Evolutionary conservation across 2,888 invertebrate genomes (phyloP).

Genomic region (Trypoxylon attenuatum): DNA sequence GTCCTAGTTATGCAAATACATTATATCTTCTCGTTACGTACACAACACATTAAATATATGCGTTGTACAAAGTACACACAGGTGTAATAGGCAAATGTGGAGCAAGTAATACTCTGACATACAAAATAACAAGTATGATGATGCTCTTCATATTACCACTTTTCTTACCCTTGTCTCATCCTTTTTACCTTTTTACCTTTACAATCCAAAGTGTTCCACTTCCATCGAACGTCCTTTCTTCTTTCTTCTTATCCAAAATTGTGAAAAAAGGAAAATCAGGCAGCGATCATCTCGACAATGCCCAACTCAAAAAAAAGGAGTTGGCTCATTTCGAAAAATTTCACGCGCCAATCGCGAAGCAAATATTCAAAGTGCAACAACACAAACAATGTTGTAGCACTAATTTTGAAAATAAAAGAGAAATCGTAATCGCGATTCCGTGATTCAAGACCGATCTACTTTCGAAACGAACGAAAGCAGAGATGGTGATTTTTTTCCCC

Average conservation of each 20-base stretch:
- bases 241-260: neutral
- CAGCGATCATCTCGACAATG: neutral
- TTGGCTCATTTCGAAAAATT: neutral
- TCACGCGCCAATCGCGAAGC: no score
- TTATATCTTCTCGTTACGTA: no score
- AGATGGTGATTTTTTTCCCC: neutral
- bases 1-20: neutral
- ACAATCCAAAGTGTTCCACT: neutral
- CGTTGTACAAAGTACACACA: slow-evolving; percentile 1
- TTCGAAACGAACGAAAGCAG: slow-evolving; percentile 29
- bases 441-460: neutral
- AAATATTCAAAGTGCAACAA: no score
- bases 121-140: neutral
- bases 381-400: no score
- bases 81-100: slow-evolving; percentile 2
- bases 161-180: slow-evolving; percentile 6
- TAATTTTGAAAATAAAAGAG: neutral
- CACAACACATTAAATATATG: neutral
- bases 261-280: neutral
- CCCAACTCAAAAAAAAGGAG: neutral
- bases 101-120: slow-evolving; percentile 6
- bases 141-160: slow-evolving; percentile 19
- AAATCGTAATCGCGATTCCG: neutral
- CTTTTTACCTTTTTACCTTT: slow-evolving; percentile 22
- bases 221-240: neutral